A percentile compares a stretch with the other conserved stretches of the same genome.
Evolutionary conservation across 2,888 invertebrate genomes (phyloP).

Genomic region (Slavum lentiscoides): DNA sequence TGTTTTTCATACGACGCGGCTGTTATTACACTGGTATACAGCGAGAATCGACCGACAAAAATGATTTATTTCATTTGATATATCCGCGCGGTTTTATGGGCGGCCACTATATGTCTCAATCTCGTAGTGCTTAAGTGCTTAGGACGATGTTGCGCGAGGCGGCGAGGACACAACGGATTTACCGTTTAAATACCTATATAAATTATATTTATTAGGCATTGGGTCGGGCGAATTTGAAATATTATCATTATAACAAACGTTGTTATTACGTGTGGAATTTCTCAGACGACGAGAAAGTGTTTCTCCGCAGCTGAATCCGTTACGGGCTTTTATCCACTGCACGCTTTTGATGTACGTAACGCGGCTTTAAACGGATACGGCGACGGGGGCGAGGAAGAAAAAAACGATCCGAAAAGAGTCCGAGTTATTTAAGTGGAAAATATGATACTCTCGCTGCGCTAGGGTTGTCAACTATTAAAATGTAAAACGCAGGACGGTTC

Average conservation of each 20-base stretch:
- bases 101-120: constrained; percentile 38
- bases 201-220: not conserved
- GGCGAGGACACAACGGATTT: no score
- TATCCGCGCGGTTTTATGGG: constrained; percentile 28
- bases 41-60: not conserved
- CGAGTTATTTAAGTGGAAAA: no score
- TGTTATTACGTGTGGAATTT: not conserved
- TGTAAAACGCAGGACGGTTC: no score
- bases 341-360: no score
- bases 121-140: constrained; percentile 32
- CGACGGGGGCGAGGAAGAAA: no score
- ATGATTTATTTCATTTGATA: constrained; percentile 43
- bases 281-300: not conserved
- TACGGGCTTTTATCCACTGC: no score
- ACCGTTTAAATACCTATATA: not conserved
- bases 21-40: not conserved
- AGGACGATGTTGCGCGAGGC: no score
- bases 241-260: constrained; percentile 22
- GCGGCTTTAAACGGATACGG: no score
- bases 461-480: no score
- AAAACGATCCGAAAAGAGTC: no score
- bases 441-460: no score
- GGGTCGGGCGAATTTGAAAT: constrained; percentile 11
- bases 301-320: not conserved
- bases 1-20: constrained; percentile 14